These are phyloP conservation scores for Cyanistes caeruleus DNA, from an alignment of 2,113 vertebrate species.

Conservation along the genomic window DNA sequence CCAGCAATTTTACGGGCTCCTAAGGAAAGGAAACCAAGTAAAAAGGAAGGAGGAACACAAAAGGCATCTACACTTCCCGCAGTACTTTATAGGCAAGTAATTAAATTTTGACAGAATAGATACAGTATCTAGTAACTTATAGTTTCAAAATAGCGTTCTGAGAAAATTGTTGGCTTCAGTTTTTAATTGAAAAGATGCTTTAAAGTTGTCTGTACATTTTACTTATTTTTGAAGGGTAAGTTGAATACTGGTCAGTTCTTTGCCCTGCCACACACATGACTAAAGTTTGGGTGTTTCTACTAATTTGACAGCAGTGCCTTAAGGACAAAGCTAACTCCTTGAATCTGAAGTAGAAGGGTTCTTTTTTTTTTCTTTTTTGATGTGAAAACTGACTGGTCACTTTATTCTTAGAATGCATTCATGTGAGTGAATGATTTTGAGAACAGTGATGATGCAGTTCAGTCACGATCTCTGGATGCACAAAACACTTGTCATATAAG, in stretches of 20 bases:
- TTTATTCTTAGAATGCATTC: neutral
- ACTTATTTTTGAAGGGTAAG: neutral
- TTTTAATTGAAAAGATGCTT: neutral
- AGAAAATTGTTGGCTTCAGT: neutral
- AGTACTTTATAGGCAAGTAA: conserved; percentile 93
- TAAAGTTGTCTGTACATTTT: accelerated
- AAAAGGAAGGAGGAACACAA: conserved; percentile 92
- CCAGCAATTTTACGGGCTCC: conserved; percentile 92
- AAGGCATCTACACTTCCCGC: conserved; percentile 88
- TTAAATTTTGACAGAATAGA: neutral
- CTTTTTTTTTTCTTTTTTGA: neutral
- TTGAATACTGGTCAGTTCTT: neutral
- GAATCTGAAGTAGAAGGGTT: neutral
- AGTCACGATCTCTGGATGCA: neutral
- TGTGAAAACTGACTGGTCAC: neutral
- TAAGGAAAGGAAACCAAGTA: conserved; percentile 96
- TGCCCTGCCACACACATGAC: neutral
- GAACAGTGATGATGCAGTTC: neutral
- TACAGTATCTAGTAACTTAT: neutral
- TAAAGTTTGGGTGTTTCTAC: neutral
- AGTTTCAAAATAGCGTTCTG: neutral
- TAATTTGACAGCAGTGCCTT: neutral
- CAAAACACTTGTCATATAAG: neutral
- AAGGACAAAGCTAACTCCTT: neutral
- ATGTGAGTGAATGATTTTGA: neutral